A percentile compares a stretch with the other conserved stretches of the same genome.
phyloP scores from a whole-genome alignment of 1,140 invertebrate species.

The Bilobella aurantiaca region DNA sequence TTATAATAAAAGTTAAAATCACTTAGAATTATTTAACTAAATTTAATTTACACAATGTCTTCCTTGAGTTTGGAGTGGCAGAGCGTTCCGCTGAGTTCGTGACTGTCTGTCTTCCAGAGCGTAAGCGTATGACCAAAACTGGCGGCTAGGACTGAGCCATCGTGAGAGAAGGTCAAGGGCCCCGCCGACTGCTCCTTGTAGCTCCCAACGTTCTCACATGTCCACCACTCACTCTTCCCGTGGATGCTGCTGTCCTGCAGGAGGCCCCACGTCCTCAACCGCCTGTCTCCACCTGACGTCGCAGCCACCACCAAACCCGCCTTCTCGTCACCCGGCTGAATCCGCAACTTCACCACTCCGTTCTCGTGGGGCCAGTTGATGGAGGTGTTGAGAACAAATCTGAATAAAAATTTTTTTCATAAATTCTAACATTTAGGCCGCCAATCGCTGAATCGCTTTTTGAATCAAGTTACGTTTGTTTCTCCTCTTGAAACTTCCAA shows the following conservation, averaged over 20 bases:
- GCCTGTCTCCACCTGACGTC: conserved; percentile 55
- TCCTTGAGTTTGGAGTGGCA: conserved; percentile 32
- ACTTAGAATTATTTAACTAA: background rate
- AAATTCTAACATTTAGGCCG: background rate
- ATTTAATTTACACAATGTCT: conserved; percentile 35
- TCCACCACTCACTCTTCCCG: conserved; percentile 48
- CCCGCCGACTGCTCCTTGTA: conserved; percentile 51
- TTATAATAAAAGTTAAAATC: background rate
- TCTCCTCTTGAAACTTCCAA: conserved; percentile 55
- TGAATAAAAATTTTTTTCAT: conserved; percentile 39
- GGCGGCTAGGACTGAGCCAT: conserved; percentile 64
- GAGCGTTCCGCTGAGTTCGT: conserved; percentile 46
- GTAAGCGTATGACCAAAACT: conserved; percentile 59
- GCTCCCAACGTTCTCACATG: conserved; percentile 51
- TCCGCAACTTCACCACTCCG: conserved; percentile 49
- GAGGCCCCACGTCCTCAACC: conserved; percentile 63
- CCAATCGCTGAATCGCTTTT: background rate
- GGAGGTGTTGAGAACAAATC: conserved; percentile 59
- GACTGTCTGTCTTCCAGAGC: conserved; percentile 51
- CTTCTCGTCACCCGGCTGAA: conserved; percentile 46
- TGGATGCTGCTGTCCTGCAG: conserved; percentile 45
- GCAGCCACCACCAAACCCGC: conserved; percentile 38
- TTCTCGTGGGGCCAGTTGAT: conserved; percentile 61
- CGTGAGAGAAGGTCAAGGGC: conserved; percentile 54
- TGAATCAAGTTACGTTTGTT: conserved; percentile 50